Evolutionary conservation across 2,113 vertebrate genomes (phyloP), one percentile per base, ranked within the genome.

Genomic region (Gracilinanus agilis): DNA sequence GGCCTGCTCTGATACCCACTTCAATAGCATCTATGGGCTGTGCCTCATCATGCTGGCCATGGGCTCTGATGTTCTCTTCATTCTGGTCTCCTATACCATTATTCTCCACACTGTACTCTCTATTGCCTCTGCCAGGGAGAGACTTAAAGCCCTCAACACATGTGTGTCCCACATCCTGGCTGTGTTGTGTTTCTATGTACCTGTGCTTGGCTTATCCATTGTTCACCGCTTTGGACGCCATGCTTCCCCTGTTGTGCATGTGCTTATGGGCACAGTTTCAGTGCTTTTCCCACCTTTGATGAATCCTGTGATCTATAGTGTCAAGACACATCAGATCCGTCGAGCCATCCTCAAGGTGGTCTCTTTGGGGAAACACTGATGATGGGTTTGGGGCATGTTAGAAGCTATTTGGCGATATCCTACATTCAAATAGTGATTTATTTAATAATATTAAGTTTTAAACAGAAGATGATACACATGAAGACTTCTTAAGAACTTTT

Each of bases 31-130:
- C 53, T 89, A 95, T 21, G 93, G 92, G 3, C 83, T 96, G 11
- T 49, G 55, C 12, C 53, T 92, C 3, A 55, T 53, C 21, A 7
- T 95, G 24, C 90, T 94, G 2, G 89, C 95, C 34, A 29, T 94
- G 11, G 8, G 58, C 0, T 21, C 93, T 44, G 95, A 97, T 27
- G 34, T 90, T 8, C 11, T 94, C 6, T 58, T 96, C 24, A 96
- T 95, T 29, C 27, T 93, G 0, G 5, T 95, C 10, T 97, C 92
- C 27, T 97, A 90, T 56, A 24, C 9, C 29, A 40, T 90, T 49
- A 97, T 97, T 53, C 88, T 96, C 49, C 92, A 54, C 53, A 92
- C 91, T 19, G 67, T 95, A 25, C n/a, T 95, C 21, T 44, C 89
- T 29, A 58, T 94, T 9, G 91, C 92, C 55, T 90, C 90, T 23